Evolutionary conservation across 2,113 vertebrate genomes (phyloP).

Genomic region (Rallus limicola): DNA sequence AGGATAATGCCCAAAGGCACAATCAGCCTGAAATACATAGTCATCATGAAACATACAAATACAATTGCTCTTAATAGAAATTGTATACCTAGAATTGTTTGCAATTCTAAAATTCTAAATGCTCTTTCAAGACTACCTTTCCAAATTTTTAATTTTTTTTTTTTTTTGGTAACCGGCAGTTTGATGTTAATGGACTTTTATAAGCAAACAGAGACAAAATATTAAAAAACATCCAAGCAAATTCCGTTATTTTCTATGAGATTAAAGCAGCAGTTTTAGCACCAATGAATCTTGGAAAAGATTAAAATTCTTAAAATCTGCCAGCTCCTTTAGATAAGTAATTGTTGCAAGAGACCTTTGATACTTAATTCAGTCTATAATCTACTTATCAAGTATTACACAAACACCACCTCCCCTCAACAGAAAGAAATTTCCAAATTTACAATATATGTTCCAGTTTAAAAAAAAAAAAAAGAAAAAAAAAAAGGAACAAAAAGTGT

Average conservation of each 20-base stretch:
- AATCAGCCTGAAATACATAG: neutral
- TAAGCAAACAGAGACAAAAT: neutral
- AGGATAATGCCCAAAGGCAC: neutral
- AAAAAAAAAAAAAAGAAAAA: neutral
- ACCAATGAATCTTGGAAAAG: neutral
- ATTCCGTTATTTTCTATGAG: neutral
- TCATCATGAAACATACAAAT: neutral
- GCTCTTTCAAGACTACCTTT: neutral
- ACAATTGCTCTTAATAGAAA: neutral
- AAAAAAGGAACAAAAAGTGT: neutral
- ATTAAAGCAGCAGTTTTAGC: neutral
- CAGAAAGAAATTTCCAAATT: neutral
- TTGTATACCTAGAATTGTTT: neutral
- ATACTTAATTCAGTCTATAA: neutral
- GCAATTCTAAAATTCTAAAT: neutral
- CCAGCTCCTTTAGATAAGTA: neutral
- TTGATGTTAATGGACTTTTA: neutral
- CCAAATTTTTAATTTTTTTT: neutral
- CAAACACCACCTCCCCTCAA: neutral
- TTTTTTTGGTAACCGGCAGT: neutral
- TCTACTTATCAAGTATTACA: neutral
- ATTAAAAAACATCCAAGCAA: neutral
- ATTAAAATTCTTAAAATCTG: neutral
- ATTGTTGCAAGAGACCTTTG: neutral
- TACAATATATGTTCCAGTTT: neutral